These are phyloP conservation scores for Lacerta viridis DNA, from an alignment of 2,797 vertebrate genomes.

Conservation along the genomic window DNA sequence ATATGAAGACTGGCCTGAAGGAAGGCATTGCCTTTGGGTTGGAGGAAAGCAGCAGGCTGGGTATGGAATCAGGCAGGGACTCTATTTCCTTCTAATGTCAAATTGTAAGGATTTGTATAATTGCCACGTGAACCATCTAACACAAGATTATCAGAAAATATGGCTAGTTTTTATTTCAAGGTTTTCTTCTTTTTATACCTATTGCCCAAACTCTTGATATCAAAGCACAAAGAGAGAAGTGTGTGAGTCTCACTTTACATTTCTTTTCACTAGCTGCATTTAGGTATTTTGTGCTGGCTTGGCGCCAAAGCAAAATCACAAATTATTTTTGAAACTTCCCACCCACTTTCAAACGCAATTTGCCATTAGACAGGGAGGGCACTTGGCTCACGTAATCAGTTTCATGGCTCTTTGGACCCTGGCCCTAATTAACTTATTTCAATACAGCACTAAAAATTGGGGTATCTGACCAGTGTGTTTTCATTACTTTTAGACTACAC, in stretches of 20 bases:
- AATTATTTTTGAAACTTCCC: too few species aligned
- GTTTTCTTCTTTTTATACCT: not conserved
- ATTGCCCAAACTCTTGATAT: not conserved
- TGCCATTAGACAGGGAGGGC: not conserved
- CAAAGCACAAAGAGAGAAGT: not conserved
- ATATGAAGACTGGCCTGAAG: not conserved
- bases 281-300: not conserved
- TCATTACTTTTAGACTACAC: not conserved
- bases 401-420: not conserved
- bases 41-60: not conserved
- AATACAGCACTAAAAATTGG: not conserved
- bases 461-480: not conserved
- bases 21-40: not conserved
- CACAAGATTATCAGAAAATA: not conserved
- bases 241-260: not conserved
- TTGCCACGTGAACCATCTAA: not conserved
- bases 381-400: not conserved
- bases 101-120: not conserved
- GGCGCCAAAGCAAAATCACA: not conserved
- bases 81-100: not conserved
- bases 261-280: not conserved
- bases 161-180: too few species aligned
- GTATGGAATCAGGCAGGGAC: not conserved
- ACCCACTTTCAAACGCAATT: not conserved
- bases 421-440: not conserved